phyloP scores from a whole-genome alignment of 64 coral and sea anemone genomes.

The Montipora cactus region DNA sequence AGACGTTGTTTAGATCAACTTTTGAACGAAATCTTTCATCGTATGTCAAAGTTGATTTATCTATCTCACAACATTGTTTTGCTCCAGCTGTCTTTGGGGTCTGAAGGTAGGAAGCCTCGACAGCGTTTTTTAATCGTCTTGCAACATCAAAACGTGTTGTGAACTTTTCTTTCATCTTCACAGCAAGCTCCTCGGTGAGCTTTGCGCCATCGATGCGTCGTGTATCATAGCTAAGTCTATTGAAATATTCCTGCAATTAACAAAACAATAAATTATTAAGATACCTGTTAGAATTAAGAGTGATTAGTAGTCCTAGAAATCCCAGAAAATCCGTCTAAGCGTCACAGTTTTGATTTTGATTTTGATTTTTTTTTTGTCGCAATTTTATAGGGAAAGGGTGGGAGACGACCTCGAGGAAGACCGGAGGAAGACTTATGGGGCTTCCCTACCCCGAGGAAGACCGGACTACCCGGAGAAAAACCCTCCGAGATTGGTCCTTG shows the following conservation, averaged over 20 bases:
- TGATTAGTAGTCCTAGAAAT: too few species aligned
- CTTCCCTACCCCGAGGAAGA: too few species aligned
- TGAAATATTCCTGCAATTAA: constrained; percentile 10
- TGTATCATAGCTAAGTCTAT: neutral
- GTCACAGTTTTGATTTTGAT: too few species aligned
- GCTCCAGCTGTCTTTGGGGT: neutral
- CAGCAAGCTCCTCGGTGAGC: constrained; percentile 7
- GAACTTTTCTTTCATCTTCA: constrained; percentile 23
- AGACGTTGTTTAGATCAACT: constrained; percentile 35
- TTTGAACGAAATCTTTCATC: constrained; percentile 29
- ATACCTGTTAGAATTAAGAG: too few species aligned
- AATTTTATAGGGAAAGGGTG: too few species aligned
- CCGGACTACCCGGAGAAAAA: too few species aligned
- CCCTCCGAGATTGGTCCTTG: too few species aligned
- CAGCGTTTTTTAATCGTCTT: neutral
- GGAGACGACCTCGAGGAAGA: too few species aligned
- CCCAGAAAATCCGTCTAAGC: too few species aligned
- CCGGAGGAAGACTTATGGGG: too few species aligned
- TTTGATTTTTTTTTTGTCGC: too few species aligned
- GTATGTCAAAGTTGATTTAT: constrained; percentile 20
- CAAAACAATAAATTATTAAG: neutral
- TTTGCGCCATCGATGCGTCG: neutral
- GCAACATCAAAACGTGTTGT: constrained; percentile 21
- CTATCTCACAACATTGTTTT: constrained; percentile 46
- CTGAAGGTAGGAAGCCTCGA: constrained; percentile 23